These are phyloP conservation scores for Marmota flaviventris DNA, from an alignment of 2,113 vertebrate genomes.

Conservation along the genomic window DNA sequence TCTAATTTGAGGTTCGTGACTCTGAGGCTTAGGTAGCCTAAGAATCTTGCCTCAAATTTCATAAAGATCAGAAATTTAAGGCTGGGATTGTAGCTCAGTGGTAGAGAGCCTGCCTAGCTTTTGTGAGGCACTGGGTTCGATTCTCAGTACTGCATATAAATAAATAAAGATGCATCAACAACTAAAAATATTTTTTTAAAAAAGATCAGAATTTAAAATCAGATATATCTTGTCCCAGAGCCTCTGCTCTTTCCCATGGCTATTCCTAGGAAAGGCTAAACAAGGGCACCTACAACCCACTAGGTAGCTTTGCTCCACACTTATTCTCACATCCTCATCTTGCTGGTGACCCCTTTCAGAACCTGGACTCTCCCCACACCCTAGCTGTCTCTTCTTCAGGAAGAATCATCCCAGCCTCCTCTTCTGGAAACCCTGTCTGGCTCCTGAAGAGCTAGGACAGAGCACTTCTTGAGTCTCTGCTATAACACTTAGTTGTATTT, in stretches of 20 bases:
- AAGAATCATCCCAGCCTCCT: not conserved
- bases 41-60: slow-evolving; percentile 11
- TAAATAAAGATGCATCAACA: too few relatives aligned
- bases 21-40: slow-evolving; percentile 16
- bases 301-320: not conserved
- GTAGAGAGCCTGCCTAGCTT: too few relatives aligned
- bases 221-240: not conserved
- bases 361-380: not conserved
- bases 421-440: not conserved
- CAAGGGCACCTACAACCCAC: not conserved
- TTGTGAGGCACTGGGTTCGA: too few relatives aligned
- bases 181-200: too few relatives aligned
- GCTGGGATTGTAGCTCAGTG: too few relatives aligned
- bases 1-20: slow-evolving; percentile 41
- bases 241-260: not conserved
- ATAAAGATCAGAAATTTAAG: not conserved
- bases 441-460: not conserved
- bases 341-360: not conserved
- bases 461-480: not conserved
- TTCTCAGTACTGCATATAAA: too few relatives aligned
- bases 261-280: not conserved
- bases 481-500: not conserved
- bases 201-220: not conserved
- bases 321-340: not conserved
- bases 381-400: not conserved